Evolutionary conservation across 1,140 invertebrate genomes (phyloP), one percentile per base, ranked within the genome.

Genomic region (Pogonus chalceus): DNA sequence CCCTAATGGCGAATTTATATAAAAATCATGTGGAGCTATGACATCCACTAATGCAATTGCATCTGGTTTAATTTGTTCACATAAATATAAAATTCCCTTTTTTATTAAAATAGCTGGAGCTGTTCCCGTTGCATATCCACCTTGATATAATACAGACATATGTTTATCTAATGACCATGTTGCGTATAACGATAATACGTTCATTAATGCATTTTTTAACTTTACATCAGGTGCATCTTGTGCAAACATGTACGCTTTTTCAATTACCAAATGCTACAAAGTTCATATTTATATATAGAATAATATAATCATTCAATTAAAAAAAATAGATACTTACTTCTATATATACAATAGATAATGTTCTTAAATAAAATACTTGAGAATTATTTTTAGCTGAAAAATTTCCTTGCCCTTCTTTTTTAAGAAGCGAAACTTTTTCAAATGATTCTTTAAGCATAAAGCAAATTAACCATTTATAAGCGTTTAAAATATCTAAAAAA

Each of bases 401-500:
- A 18, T 75, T 68, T 64, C 84, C 79, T n/a, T 78, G 74, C 1
- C 84, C 83, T 21, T 71, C 65, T 12, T 70, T 65, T 53, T 75
- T 56, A 54, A 82, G 65, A 1, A 73, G 53, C 56, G 84, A 69
- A 35, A 88, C 73, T 61, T 81, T 82, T n/a, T 77, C 63, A 37
- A 81, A 69, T 0, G 89, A 90, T 53, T 79, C 74, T 56, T 84
- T 72, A 21, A 93, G 66, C 4, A 94, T 73, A 68, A 86, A 87
- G 64, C 85, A 89, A 22, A 91, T 70, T n/a, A n/a, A n/a, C n/a
- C n/a, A 96, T 68, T 87, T 79, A 63, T 88, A 91, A 35, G 80
- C 81, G 26, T 76, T 69, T 0, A 90, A 66, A 53, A 90, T 76
- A 68, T 85, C 85, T 88, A 68, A n/a, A 23, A 79, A 79, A 56